phyloP scores from a whole-genome alignment of 2,113 vertebrate genomes.

The Oreochromis aureus region DNA sequence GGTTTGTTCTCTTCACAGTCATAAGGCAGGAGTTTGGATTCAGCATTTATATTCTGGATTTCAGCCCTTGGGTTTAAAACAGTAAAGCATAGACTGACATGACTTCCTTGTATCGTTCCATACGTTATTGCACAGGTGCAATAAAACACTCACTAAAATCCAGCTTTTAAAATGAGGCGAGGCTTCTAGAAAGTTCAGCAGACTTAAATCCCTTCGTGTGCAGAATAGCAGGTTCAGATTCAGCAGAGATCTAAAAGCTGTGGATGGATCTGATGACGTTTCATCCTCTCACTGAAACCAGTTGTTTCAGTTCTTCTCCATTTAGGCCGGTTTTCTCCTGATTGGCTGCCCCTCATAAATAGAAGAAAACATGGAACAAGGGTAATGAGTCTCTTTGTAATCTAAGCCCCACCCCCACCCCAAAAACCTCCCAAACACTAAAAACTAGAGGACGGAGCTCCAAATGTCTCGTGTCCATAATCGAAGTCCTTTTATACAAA shows the following conservation, averaged over 20 bases:
- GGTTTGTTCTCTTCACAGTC: background rate
- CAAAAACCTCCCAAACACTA: background rate
- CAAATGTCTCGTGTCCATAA: background rate
- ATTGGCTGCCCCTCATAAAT: background rate
- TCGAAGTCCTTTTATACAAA: background rate
- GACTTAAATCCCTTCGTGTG: background rate
- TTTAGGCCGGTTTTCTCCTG: background rate
- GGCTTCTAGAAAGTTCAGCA: background rate
- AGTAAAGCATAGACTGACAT: background rate
- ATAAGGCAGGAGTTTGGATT: conserved; percentile 55
- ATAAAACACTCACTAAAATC: background rate
- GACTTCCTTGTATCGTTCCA: background rate
- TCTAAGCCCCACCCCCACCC: background rate
- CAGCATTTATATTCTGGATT: background rate
- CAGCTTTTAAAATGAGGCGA: background rate
- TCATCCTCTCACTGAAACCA: background rate
- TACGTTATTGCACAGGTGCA: background rate
- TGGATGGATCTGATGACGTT: background rate
- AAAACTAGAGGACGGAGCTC: background rate
- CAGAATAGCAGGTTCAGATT: background rate
- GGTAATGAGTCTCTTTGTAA: background rate
- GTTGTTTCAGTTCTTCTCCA: background rate
- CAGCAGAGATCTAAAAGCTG: background rate
- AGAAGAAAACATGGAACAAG: background rate
- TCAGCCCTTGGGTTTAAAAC: conserved; percentile 3